Percentiles rank a stretch among this genome's conserved stretches.
These are phyloP conservation scores for Myotis daubentonii DNA, from an alignment of 2,797 vertebrate genomes.

Conservation along the genomic window DNA sequence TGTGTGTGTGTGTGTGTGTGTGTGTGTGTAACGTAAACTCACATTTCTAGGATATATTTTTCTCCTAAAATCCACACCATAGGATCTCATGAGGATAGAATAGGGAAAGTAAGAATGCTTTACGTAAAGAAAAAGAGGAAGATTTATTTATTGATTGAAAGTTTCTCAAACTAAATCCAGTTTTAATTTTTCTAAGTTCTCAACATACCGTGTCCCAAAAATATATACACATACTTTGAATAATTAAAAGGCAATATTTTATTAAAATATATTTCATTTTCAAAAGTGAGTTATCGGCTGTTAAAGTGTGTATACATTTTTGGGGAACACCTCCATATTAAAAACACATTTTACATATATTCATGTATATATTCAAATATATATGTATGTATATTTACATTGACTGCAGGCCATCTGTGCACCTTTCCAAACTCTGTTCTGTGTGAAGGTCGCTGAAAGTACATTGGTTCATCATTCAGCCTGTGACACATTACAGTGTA, in stretches of 20 bases:
- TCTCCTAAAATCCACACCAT: neutral
- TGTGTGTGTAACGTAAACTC: neutral
- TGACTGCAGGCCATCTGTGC: neutral
- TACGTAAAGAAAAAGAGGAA: neutral
- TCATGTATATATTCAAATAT: neutral
- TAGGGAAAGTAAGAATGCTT: neutral
- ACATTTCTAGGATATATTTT: neutral
- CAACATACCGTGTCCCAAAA: neutral
- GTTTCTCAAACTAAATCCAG: slow-evolving; percentile 25
- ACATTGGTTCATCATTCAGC: neutral
- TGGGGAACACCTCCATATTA: neutral
- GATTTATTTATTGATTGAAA: slow-evolving; percentile 18
- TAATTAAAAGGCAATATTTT: too few relatives aligned
- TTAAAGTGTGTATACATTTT: neutral
- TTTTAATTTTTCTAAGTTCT: slow-evolving; percentile 25
- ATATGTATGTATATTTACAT: neutral
- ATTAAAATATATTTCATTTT: too few relatives aligned
- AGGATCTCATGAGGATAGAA: neutral
- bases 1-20: neutral
- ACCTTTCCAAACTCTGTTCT: neutral
- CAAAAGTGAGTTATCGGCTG: too few relatives aligned
- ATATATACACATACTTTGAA: neutral
- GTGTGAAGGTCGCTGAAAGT: neutral
- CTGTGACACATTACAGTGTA: neutral
- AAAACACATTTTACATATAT: neutral